Evolutionary conservation across 1,140 invertebrate genomes (phyloP), one percentile per base, ranked within the genome.

Genomic region (Aphis gossypii): DNA sequence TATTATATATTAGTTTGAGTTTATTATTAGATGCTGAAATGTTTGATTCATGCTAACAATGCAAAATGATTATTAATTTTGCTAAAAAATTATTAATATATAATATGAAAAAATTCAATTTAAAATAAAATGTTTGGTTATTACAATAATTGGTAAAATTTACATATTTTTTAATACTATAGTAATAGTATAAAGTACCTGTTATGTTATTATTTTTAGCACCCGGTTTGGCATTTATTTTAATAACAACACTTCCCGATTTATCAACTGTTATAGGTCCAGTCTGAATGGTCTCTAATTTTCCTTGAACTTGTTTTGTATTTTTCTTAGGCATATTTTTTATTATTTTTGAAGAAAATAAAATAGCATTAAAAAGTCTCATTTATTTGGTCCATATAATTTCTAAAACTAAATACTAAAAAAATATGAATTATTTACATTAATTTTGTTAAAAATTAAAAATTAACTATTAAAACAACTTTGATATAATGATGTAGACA

Each of bases 221-320:
- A 90, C 97, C 97, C 48, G 97, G 97, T 95, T 98, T 98, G 1
- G 97, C 97, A 94, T 96, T 95, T 86, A 98, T 96, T 95, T 96
- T 96, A 54, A 97, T 96, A 20, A 95, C 94, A 93, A 97, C 96
- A 94, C 97, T 96, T 25, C 97, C 97, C 87, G 95, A 94, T 95
- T 97, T 97, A 94, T 97, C 95, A 60, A 96, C 38, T 46, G 94
- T 94, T 38, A 97, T 94, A 56, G 96, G 96, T 51, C 88, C 93
- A 41, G 87, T 20, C 14, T 46, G 56, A 41, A 30, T 35, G 0
- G 68, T 54, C 18, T 93, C 86, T 21, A 35, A n/a, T 84, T 93
- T 93, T 18, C 23, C 91, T 84, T 84, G 44, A 54, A 84, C 35
- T 11, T 2, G n/a, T 93, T 93, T 93, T 9, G 30, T 41, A 2